Base-by-base conservation (phyloP, 2,888 invertebrate genomes). In the Drosophila suboccidentalis region DNA sequence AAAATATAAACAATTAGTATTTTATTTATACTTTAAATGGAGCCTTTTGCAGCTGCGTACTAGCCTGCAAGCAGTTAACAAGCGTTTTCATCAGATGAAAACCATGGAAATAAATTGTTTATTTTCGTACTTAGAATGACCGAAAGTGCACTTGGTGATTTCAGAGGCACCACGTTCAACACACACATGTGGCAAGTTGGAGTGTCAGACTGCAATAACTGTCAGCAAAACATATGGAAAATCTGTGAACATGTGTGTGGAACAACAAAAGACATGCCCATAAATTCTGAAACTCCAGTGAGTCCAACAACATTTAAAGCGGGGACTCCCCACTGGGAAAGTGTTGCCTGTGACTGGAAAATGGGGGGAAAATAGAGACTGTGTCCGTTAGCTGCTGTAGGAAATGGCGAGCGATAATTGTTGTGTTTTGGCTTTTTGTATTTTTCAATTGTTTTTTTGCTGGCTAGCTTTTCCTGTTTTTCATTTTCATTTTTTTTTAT, bases 211-310 rank as follows among this genome's bases (percentile, higher is more conserved):
- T 64, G 55, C 66, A 67, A 72, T 32, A 54, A 67, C 64, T 78
- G 55, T 36, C 55, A 59, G 64, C 64, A 64, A 54, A 71, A 71
- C 87, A 87, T 80, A 87, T 84, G 80, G 87, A 66, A 82, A 80
- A 71, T 72, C 73, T 82, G 79, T 61, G 51, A 67, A 67, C 81
- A 86, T 81, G 74, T 83, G 79, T 71, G 47, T 63, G 34, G 26
- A 38, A 65, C 39, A 39, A 41, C 29, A 49, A 22, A 46, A 61
- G 15, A 38, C 44, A 53, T 38, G 41, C 19, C 36, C 32, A 44
- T 36, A 62, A 66, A 55, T 63, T 69, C 65, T 59, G 55, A 46
- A 26, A 3, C 55, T 47, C 69, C 44, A 51, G 61, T 43, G 70
- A 69, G 75, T 80, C 53, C 71, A 71, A 73, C 72, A 80, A 63